Evolutionary conservation across 2,113 vertebrate genomes (phyloP), one percentile per base, ranked within the genome.

Genomic region (Zapornia atra): DNA sequence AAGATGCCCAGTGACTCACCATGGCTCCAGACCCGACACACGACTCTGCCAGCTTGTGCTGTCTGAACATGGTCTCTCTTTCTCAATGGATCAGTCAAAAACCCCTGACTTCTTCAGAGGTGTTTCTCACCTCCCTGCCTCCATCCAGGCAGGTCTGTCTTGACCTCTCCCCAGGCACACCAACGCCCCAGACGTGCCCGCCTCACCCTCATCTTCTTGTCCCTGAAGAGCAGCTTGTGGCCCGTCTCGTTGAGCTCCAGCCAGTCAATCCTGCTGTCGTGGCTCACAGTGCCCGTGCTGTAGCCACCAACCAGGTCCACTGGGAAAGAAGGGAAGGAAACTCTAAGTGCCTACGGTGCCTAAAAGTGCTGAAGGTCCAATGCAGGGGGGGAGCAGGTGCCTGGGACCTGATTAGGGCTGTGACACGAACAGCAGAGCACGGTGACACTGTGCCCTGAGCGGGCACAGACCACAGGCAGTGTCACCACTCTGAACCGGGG

Each of bases 201-300:
- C 44, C 98, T 99, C 95, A 99, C 99, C 98, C 98, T 97, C 96
- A 99, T 98, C 96, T 99, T 99, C 98, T 98, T 99, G 98, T 99
- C 99, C 88, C 99, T 98, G 98, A 99, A 99, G 94, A 99, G 99
- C 90, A 99, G 98, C 86, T 99, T 99, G 93, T 96, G 98, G 25
- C 99, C 99, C 2, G 99, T 99, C 83, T 99, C 99, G 29, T 99
- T 99, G 92, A 99, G 98, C 96, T 99, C 99, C 98, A 99, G 98
- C 99, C 99, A 99, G 91, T 99, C 99, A 14, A 99, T 98, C 95
- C 98, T 99, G 90, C 98, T 98, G 97, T 99, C 98, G 6, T 99
- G 99, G 96, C 97, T 98, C 96, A 99, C 94, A 19, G 98, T 98
- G 82, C 99, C 99, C 87, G 98, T 53, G 57, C 97, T 99, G 97